Evolutionary conservation across 2,113 vertebrate genomes (phyloP), one percentile per base, ranked within the genome.

Genomic region (Actenoides hombroni): DNA sequence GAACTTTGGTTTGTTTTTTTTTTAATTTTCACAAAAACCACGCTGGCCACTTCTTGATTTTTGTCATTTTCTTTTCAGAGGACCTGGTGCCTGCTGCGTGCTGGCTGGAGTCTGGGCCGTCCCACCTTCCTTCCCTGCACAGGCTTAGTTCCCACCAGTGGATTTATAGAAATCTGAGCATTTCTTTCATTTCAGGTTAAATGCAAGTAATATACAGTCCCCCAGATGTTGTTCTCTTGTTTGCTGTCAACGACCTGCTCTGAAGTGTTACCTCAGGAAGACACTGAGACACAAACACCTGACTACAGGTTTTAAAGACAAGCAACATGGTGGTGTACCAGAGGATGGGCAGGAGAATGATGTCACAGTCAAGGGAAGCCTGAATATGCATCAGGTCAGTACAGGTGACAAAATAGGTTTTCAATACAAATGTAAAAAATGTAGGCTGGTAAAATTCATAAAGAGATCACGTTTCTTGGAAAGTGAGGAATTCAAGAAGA

Each of bases 31-130:
- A 29, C 20, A 60, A 77, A 94, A 86, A 13, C 88, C 90, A 73
- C 77, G 46, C 19, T 51, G 73, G 59, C 92, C 86, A 89, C 95
- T 93, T 96, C 96, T 94, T 86, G 65, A 44, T 94, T 90, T 73
- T 54, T 57, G 25, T 33, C 53, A 24, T 86, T n/a, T 37, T 79
- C 83, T 74, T 93, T 56, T 51, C 61, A 88, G 86, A 89, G 90
- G 92, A 95, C 92, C 76, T 88, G 67, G 31, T 93, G 40, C 57
- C 69, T 2, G 2, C 20, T 93, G 40, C 57, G 65, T 2, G 2
- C 20, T 75, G 69, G 35, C 77, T 56, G 20, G 85, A 81, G n/a
- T 42, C 48, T 81, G 13, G 5, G 65, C 56, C 84, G 28, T 37
- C 48, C 33, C 60, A 93, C 9, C 7, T 46, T 29, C 33, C 28